Conservation (phyloP, 2,888 invertebrate genomes). For the Gymnosoma rotundatum region DNA sequence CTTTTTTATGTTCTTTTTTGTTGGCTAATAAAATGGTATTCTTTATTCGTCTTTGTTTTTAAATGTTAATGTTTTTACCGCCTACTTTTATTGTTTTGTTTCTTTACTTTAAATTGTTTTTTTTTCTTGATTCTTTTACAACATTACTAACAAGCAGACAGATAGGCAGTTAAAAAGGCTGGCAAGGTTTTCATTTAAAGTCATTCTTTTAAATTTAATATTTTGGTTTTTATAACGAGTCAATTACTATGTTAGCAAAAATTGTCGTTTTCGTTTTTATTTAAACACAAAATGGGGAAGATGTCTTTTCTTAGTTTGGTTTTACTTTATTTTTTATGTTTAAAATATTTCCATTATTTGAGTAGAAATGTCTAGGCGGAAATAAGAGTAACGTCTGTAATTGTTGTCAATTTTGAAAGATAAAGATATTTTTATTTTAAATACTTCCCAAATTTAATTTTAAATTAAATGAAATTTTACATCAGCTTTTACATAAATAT, state of each 20-base stretch:
- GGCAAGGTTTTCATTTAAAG: neutral
- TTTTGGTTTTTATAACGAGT: neutral
- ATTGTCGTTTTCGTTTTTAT: constrained; percentile 37
- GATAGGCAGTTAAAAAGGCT: neutral
- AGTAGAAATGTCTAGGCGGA: neutral
- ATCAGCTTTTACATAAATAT: too few relatives aligned
- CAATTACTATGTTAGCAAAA: constrained; percentile 44
- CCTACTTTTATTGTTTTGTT: constrained; percentile 8
- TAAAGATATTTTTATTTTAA: too few relatives aligned
- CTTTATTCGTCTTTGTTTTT: constrained; percentile 27
- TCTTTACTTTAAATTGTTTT: neutral
- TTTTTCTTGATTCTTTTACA: neutral
- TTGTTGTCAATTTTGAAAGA: too few relatives aligned
- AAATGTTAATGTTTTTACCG: constrained; percentile 37
- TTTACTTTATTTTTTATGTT: neutral
- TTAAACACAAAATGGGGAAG: neutral
- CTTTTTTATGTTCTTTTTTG: constrained; percentile 1
- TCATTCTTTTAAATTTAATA: neutral
- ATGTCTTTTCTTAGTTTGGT: neutral
- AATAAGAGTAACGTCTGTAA: neutral
- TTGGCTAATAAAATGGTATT: constrained; percentile 33
- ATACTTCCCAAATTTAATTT: too few relatives aligned
- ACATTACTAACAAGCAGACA: neutral
- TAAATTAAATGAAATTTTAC: too few relatives aligned
- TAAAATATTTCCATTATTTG: neutral